phyloP scores from a whole-genome alignment of 2,113 vertebrate genomes.

The Chionomys nivalis region DNA sequence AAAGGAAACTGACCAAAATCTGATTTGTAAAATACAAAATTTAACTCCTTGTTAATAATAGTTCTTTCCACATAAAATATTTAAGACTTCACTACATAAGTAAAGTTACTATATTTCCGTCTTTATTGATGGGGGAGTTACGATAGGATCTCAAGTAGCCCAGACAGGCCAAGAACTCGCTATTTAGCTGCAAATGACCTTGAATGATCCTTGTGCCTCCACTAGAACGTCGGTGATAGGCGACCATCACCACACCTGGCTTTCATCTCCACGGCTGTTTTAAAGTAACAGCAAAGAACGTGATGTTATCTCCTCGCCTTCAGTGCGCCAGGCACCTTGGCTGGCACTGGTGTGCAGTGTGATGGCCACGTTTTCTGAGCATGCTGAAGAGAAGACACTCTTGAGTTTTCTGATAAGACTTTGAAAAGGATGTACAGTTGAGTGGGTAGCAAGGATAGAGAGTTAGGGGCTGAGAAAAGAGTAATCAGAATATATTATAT shows the following conservation, averaged over 20 bases:
- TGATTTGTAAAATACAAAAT: constrained; percentile 12
- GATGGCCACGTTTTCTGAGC: neutral
- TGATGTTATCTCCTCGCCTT: neutral
- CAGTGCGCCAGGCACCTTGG: no score
- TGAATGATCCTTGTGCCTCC: neutral
- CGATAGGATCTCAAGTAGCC: neutral
- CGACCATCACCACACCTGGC: neutral
- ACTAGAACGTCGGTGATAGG: no score
- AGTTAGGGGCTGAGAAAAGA: neutral
- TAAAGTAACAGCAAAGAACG: neutral
- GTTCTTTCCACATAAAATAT: neutral
- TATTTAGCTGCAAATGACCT: neutral
- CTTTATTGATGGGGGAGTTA: neutral
- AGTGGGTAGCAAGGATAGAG: neutral
- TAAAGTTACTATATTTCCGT: neutral
- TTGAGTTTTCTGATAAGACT: neutral
- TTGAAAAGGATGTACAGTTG: neutral
- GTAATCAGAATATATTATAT: neutral
- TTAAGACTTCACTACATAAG: neutral
- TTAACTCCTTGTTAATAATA: constrained; percentile 13
- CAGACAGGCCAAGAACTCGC: neutral
- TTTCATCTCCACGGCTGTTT: neutral
- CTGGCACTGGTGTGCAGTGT: neutral
- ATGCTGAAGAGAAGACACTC: neutral
- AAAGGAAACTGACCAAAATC: neutral